Evolutionary conservation across 2,888 invertebrate species (phyloP).

Genomic region (Adelognathus sp.): DNA sequence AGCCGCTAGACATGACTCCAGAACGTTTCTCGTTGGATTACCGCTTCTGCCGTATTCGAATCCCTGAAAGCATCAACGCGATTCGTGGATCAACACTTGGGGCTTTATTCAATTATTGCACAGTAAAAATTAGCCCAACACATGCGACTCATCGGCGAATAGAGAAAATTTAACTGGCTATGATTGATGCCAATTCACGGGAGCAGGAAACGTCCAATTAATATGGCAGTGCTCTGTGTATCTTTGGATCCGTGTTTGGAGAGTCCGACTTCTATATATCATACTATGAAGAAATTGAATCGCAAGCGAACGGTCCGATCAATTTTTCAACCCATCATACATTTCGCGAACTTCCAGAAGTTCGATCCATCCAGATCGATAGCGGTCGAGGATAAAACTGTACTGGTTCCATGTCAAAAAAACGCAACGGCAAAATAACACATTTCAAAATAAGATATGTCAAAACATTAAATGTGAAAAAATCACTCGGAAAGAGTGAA

Average conservation of each 20-base stretch:
- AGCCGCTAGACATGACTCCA: slow-evolving; percentile 95
- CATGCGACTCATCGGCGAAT: not conserved
- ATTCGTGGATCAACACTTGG: not conserved
- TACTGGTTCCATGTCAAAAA: too few species aligned
- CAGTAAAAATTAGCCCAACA: not conserved
- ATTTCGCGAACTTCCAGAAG: too few species aligned
- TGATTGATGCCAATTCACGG: slow-evolving; percentile 28
- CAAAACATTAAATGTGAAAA: too few species aligned
- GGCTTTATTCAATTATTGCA: not conserved
- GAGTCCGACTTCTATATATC: not conserved
- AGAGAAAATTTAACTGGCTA: slow-evolving; percentile 25
- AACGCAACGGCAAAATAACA: too few species aligned
- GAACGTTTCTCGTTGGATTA: slow-evolving; percentile 94
- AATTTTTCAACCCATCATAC: not conserved
- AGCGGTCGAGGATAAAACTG: too few species aligned
- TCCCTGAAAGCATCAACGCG: slow-evolving; percentile 83
- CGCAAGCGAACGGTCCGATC: not conserved
- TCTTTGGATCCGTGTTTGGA: not conserved
- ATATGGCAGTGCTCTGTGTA: not conserved
- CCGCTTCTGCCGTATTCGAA: slow-evolving; percentile 97
- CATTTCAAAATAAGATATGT: too few species aligned
- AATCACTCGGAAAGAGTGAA: too few species aligned
- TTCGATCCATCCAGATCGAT: too few species aligned
- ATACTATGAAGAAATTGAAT: not conserved
- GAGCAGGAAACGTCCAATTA: slow-evolving; percentile 26